Base-by-base conservation (phyloP, 2,113 vertebrate species). In the Ahaetulla prasina region DNA sequence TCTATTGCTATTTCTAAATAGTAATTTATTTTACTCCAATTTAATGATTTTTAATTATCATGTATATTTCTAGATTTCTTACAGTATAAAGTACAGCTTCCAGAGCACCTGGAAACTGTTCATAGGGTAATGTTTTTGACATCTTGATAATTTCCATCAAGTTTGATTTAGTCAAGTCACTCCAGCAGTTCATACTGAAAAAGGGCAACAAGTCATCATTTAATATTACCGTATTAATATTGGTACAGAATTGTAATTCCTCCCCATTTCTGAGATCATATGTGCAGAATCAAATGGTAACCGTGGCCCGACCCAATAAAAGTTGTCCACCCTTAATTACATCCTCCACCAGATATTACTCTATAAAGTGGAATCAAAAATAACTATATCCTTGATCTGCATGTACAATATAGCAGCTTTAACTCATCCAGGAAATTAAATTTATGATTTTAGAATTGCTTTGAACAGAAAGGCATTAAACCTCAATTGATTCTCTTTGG, bases 401-500 rank as follows among this genome's bases (percentile, higher is more conserved):
- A 45, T 57, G 4, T 92, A 35, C 45, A 88, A 43, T 85, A 91
- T 60, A 35, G 80, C 74, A 54, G 27, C 39, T 45, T 90, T 3
- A 53, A 45, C 3, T 90, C 25, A 60, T 90, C n/a, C 8, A 6
- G 25, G 23, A 20, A 52, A 91, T 90, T 89, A 10, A 2, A 85
- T 43, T 91, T 84, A 50, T 88, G 12, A 45, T 45, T 94, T 94
- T 92, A 85, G 89, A 84, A 80, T 53, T 89, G 49, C 3, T 52
- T 35, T 92, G 80, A 87, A 84, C 1, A 87, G 54, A 39, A 50
- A 52, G n/a, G 39, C 23, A 43, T 47, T 55, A 74, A 54, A 55
- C 35, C 49, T 90, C 14, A 18, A 43, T 93, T 96, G 74, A 54
- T 91, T 60, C 27, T 90, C 93, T 85, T 88, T 91, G 92, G 43